phyloP scores from a whole-genome alignment of 53 echinoderm and acorn worm genomes.

The Apostichopus leukothele region DNA sequence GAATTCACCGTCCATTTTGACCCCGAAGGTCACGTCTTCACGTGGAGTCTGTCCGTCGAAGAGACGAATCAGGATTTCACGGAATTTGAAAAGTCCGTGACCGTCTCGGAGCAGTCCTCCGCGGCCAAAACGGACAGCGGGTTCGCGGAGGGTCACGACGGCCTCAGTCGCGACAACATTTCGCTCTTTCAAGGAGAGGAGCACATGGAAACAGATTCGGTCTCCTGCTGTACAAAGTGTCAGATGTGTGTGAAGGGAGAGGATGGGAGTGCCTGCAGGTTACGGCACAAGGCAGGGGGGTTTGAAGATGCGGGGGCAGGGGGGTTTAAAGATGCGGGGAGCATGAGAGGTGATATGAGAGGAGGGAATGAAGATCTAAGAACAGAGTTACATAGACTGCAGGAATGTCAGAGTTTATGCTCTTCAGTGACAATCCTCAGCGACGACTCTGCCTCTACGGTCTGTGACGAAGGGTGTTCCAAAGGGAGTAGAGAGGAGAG shows the following conservation, averaged over 20 bases:
- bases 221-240: conserved; percentile 3
- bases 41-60: conserved; percentile 35
- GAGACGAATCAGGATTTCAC: conserved; percentile 19
- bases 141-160: conserved; percentile 44
- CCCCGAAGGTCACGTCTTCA: conserved; percentile 21
- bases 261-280: neutral
- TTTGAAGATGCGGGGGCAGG: neutral
- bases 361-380: neutral
- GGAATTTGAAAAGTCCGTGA: conserved; percentile 44
- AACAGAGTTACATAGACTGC: conserved; percentile 13
- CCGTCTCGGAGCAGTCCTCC: conserved; percentile 44
- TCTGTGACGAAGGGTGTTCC: conserved; percentile 16
- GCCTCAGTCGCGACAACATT: conserved; percentile 37
- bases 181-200: conserved; percentile 26
- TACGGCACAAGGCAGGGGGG: neutral
- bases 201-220: neutral
- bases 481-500: neutral
- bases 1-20: conserved; percentile 67
- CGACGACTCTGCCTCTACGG: conserved; percentile 41
- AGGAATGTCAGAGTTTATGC: conserved; percentile 43
- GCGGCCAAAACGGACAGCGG: conserved; percentile 53
- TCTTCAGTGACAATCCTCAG: conserved; percentile 34
- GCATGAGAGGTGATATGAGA: neutral
- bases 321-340: neutral
- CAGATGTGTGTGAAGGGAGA: neutral